Base-by-base conservation (phyloP, 64 coral and sea anemone genomes). In the Pachyseris speciosa region DNA sequence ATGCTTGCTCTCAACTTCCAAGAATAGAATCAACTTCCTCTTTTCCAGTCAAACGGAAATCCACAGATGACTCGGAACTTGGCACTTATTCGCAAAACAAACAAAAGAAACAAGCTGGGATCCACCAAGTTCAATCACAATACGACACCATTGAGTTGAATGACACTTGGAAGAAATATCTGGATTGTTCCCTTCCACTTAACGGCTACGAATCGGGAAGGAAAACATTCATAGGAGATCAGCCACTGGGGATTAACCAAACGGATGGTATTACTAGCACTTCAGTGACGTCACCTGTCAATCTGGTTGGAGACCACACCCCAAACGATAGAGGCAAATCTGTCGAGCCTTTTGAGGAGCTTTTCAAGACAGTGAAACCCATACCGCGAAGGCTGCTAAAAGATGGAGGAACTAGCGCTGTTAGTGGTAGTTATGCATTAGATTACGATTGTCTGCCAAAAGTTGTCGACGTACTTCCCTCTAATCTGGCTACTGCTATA, bases 381-480 rank as follows among this genome's bases (percentile, higher is more conserved):
- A 22, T 81, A 30, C 51, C 20, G 9, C 50, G 77, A 26, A 37
- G 38, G 32, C 10, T 81, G 22, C 9, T 61, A 22, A 40, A 57
- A 28, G 37, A 61, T 39, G 27, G 20, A 7, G 55, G 9, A 20
- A 61, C n/a, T 39, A n/a, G 32, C 19, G 39, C 52, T 9, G 16
- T 34, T 41, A 11, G 20, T 4, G 31, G 19, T 60, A 53, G 77
- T 39, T 59, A 37, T 81, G 77, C 77, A 13, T 61, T 81, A 22
- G 77, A 81, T 81, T 58, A 81, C 24, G 77, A 81, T 40, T 61
- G 7, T 60, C 25, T 81, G 32, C 77, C 77, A 16, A 81, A 40
- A 60, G 30, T 81, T 61, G 34, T 81, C 19, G 77, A 20, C 11
- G 77, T 81, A 9, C 51, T 81, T 38, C 31, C 77, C 7, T 81